Evolutionary conservation across 1,140 invertebrate genomes (phyloP), one percentile per base, ranked within the genome.

Genomic region (Chrysoperla carnea): DNA sequence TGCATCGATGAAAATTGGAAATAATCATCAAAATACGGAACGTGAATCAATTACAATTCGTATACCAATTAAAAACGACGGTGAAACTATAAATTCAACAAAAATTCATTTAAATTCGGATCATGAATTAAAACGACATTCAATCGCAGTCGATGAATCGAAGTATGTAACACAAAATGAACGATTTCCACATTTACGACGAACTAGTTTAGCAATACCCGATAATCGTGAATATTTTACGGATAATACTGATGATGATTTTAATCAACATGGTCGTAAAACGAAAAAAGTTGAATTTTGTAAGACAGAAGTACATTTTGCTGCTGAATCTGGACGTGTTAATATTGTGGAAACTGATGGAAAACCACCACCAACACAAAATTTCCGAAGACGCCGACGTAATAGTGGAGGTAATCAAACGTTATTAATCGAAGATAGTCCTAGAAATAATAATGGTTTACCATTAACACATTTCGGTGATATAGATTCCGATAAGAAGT

Each of bases 261-360:
- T 48, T 37, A 53, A 45, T 43, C 46, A 44, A 13, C 52, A 42
- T 40, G 62, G 67, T 27, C 61, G 64, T 47, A 73, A 64, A 62
- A 57, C 67, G 11, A 86, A 85, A 57, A 81, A 74, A 60, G 83
- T 87, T 0, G 82, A 80, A 50, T 87, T 87, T 58, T 82, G 81
- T 55, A 85, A 85, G 64, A 86, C 82, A 0, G 84, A 87, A 63
- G 73, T 87, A 13, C 84, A 87, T 58, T 85, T 87, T 58, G 78
- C 81, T 0, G 76, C 79, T n/a, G 83, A 85, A 52, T 77, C 80
- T 1, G 83, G 84, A 0, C 75, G 75, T 50, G 78, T 87, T 0
- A 84, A 85, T 54, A 85, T 87, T 39, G 82, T 87, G n/a, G 81
- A 83, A 57, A 85, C 82, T 0, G 81, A 84, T 56, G 81, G 78